Conservation (phyloP, 1,140 invertebrate genomes). For the Drosophila nebulosa region DNA sequence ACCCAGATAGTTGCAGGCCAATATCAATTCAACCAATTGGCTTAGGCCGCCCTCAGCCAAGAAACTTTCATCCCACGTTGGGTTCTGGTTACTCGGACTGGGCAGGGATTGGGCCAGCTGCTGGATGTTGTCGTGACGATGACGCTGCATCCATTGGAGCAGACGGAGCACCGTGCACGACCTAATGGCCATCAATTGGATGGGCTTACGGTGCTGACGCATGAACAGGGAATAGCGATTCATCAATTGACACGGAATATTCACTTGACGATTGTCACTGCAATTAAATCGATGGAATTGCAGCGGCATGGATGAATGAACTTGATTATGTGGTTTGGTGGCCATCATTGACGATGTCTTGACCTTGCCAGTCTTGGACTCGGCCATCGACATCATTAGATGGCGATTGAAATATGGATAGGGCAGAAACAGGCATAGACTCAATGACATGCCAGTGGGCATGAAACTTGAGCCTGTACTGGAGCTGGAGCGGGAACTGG, state of each 20-base stretch:
- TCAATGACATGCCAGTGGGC: background rate
- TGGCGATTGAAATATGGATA: background rate
- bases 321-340: background rate
- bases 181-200: conserved; percentile 17
- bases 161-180: conserved; percentile 21
- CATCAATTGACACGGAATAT: conserved; percentile 24
- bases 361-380: background rate
- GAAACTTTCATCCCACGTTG: conserved; percentile 25
- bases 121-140: conserved; percentile 3
- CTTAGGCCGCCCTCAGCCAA: conserved; percentile 8
- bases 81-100: background rate
- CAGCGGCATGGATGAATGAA: background rate
- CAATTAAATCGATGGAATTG: conserved; percentile 23
- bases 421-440: background rate
- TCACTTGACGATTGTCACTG: conserved; percentile 25
- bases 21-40: conserved; percentile 30
- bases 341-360: background rate
- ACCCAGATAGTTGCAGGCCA: conserved; percentile 32
- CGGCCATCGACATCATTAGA: too few relatives aligned
- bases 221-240: conserved; percentile 19
- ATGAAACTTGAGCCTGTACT: background rate
- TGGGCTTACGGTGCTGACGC: conserved; percentile 4
- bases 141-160: conserved; percentile 42
- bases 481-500: too few relatives aligned
- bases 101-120: background rate